A percentile compares a stretch with the other conserved stretches of the same genome.
phyloP scores from a whole-genome alignment of 1,140 invertebrate genomes.

The Spodoptera litura region DNA sequence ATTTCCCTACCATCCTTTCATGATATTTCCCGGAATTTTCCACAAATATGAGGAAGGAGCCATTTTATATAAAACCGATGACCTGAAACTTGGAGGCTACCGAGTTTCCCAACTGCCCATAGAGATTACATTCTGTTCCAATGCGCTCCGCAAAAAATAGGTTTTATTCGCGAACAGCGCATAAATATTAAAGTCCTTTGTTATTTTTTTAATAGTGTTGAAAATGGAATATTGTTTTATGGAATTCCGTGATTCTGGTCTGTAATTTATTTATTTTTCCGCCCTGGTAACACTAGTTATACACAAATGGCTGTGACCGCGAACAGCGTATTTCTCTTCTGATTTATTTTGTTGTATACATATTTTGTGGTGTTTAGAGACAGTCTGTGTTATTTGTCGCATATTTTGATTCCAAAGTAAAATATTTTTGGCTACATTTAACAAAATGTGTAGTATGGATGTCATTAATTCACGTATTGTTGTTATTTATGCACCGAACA shows the following conservation, averaged over 20 bases:
- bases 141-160: slow-evolving; percentile 51
- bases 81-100: slow-evolving; percentile 56
- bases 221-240: slow-evolving; percentile 15
- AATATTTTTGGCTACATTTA: too few relatives aligned
- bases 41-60: slow-evolving; percentile 32
- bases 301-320: too few relatives aligned
- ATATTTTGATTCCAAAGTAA: too few relatives aligned
- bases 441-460: too few relatives aligned
- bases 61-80: slow-evolving; percentile 56
- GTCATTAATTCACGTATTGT: too few relatives aligned
- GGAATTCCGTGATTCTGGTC: slow-evolving; percentile 7
- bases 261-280: slow-evolving; percentile 10
- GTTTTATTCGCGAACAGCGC: slow-evolving; percentile 44
- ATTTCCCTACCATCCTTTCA: slow-evolving; percentile 19
- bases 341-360: too few relatives aligned
- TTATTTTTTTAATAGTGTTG: slow-evolving; percentile 30
- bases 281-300: background rate
- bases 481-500: too few relatives aligned
- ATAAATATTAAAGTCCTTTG: slow-evolving; percentile 22
- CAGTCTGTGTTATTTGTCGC: too few relatives aligned
- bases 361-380: too few relatives aligned
- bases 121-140: slow-evolving; percentile 61
- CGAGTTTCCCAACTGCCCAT: slow-evolving; percentile 47
- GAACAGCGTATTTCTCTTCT: background rate
- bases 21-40: slow-evolving; percentile 31